phyloP scores from a whole-genome alignment of 2,113 vertebrate genomes.

The Pedionomus torquatus region DNA sequence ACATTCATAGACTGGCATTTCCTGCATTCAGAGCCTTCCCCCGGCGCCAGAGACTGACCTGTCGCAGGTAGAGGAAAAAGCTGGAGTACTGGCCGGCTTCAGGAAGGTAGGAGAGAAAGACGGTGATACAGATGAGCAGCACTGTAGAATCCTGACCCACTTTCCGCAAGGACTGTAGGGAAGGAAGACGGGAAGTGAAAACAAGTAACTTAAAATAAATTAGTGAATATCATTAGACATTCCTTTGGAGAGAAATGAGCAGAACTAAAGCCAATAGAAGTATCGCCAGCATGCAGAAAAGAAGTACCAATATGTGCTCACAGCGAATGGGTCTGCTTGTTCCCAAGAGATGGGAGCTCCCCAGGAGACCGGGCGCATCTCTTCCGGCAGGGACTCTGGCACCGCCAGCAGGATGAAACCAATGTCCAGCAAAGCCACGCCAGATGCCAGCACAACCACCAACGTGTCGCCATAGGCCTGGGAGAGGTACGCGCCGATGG shows the following conservation, averaged over 20 bases:
- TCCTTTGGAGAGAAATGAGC: neutral
- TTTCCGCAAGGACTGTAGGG: slow-evolving; percentile 85
- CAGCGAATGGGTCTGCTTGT: slow-evolving; percentile 88
- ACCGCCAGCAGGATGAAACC: slow-evolving; percentile 91
- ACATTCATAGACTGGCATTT: neutral
- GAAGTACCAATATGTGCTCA: slow-evolving; percentile 63
- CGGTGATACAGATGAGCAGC: slow-evolving; percentile 92
- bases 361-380: slow-evolving; percentile 92
- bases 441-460: slow-evolving; percentile 88
- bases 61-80: slow-evolving; percentile 91
- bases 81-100: slow-evolving; percentile 94
- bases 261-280: neutral
- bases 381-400: slow-evolving; percentile 89
- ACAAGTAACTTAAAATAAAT: neutral
- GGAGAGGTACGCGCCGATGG: slow-evolving; percentile 89
- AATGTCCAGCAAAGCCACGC: slow-evolving; percentile 88
- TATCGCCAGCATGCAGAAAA: neutral
- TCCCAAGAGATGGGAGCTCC: slow-evolving; percentile 92
- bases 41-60: slow-evolving; percentile 71
- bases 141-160: slow-evolving; percentile 94
- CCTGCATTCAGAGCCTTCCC: neutral
- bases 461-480: slow-evolving; percentile 85
- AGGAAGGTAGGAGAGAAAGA: slow-evolving; percentile 92
- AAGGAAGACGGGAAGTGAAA: neutral
- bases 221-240: neutral